Evolutionary conservation across 2,888 invertebrate species (phyloP).

Genomic region (Eledona agricola): DNA sequence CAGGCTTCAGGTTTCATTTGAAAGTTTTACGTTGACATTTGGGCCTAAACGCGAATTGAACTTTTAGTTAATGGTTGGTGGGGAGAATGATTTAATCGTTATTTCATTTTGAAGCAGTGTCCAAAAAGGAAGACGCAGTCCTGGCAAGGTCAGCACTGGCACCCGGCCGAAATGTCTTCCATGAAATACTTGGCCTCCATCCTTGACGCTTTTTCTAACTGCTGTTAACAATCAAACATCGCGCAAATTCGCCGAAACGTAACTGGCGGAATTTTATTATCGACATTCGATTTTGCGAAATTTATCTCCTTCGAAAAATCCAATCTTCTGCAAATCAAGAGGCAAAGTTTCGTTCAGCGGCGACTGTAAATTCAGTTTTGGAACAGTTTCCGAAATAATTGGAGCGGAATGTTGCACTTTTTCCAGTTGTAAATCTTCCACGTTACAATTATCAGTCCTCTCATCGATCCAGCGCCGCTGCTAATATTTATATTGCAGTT

Average conservation of each 20-base stretch:
- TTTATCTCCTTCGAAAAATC: slow-evolving; percentile 1
- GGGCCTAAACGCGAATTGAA: slow-evolving; percentile 28
- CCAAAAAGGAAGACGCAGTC: no score
- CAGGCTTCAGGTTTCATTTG: slow-evolving; percentile 26
- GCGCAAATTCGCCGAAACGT: slow-evolving; percentile 9
- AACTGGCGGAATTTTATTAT: slow-evolving; percentile 10
- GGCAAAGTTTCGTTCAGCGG: slow-evolving; percentile 11
- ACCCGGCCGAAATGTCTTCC: slow-evolving; percentile 29
- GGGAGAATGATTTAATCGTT: no score
- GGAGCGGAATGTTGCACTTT: slow-evolving; percentile 9
- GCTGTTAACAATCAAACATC: slow-evolving; percentile 7
- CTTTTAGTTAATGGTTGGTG: slow-evolving; percentile 33
- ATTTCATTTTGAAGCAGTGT: no score
- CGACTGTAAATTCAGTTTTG: slow-evolving; percentile 26
- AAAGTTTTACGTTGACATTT: slow-evolving; percentile 26
- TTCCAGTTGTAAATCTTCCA: slow-evolving; percentile 1
- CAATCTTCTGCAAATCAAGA: background rate
- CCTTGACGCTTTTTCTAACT: slow-evolving; percentile 22
- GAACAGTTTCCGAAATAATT: slow-evolving; percentile 17
- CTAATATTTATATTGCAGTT: slow-evolving; percentile 30
- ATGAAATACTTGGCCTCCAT: slow-evolving; percentile 30
- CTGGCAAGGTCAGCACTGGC: slow-evolving; percentile 27
- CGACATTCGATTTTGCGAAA: background rate
- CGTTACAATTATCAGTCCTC: slow-evolving; percentile 15
- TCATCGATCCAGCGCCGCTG: slow-evolving; percentile 11